These are phyloP conservation scores for Drosophila parvula DNA, from an alignment of 1,140 invertebrate species.

Conservation along the genomic window DNA sequence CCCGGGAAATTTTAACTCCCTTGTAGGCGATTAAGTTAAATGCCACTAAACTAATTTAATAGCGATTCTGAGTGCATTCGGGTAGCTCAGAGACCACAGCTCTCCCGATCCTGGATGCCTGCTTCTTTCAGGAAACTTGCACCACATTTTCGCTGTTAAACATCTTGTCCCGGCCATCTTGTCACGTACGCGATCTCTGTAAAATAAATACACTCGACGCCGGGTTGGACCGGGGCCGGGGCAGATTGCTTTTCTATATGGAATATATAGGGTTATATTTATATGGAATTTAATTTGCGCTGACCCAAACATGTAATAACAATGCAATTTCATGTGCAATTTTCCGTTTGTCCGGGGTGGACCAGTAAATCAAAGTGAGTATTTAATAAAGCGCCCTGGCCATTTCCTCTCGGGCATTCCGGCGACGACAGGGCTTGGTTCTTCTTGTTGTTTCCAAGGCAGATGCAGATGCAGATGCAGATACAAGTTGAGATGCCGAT, in stretches of 20 bases:
- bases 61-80: constrained; percentile 77
- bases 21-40: constrained; percentile 84
- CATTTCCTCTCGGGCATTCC: constrained; percentile 34
- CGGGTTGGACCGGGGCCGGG: constrained; percentile 41
- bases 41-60: constrained; percentile 84
- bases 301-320: constrained; percentile 83
- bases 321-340: constrained; percentile 82
- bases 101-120: constrained; percentile 2
- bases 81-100: constrained; percentile 1
- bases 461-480: constrained; percentile 13
- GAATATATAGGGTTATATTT: constrained; percentile 70
- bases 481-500: constrained; percentile 26
- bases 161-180: constrained; percentile 69
- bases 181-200: constrained; percentile 74
- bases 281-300: constrained; percentile 82
- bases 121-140: constrained; percentile 43
- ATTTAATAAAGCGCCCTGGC: constrained; percentile 43
- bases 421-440: constrained; percentile 32
- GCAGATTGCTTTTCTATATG: constrained; percentile 83
- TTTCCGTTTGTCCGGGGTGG: constrained; percentile 38
- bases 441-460: not conserved
- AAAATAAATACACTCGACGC: constrained; percentile 75
- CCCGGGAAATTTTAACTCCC: constrained; percentile 71
- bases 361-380: constrained; percentile 41
- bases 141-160: constrained; percentile 78